Conservation (phyloP, 2,888 invertebrate genomes). For the Masnerella sp. region DNA sequence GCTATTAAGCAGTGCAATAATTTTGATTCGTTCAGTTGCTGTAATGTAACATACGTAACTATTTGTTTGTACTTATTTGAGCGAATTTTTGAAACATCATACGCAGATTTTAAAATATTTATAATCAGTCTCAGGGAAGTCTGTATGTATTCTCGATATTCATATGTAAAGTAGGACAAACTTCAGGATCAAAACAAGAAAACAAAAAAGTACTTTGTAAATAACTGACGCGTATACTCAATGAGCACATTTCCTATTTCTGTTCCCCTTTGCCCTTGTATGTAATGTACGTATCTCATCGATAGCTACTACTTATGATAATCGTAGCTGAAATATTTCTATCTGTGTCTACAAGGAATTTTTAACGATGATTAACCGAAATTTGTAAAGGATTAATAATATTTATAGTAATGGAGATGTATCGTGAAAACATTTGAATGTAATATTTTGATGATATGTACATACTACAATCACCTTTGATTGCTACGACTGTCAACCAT, state of each 20-base stretch:
- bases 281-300: slow-evolving; percentile 65
- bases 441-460: slow-evolving; percentile 59
- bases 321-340: slow-evolving; percentile 46
- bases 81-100: slow-evolving; percentile 61
- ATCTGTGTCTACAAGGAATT: slow-evolving; percentile 39
- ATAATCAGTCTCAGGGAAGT: slow-evolving; percentile 76
- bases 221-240: slow-evolving; percentile 36
- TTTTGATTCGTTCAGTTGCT: slow-evolving; percentile 42
- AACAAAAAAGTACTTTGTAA: slow-evolving; percentile 56
- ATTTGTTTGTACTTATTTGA: slow-evolving; percentile 55
- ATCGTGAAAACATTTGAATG: slow-evolving; percentile 47
- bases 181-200: slow-evolving; percentile 43
- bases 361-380: slow-evolving; percentile 34
- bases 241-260: slow-evolving; percentile 43
- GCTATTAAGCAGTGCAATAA: slow-evolving; percentile 56
- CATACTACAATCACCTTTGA: slow-evolving; percentile 50
- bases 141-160: slow-evolving; percentile 71
- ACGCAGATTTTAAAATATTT: slow-evolving; percentile 70
- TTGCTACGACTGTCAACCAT: slow-evolving; percentile 59
- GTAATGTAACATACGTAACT: slow-evolving; percentile 32
- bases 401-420: no score
- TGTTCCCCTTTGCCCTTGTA: slow-evolving; percentile 60
- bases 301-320: slow-evolving; percentile 34
- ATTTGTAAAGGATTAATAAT: slow-evolving; percentile 29
- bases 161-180: slow-evolving; percentile 62